These are phyloP conservation scores for Ceyx erithaca DNA, from an alignment of 2,797 vertebrate genomes.

Conservation along the genomic window DNA sequence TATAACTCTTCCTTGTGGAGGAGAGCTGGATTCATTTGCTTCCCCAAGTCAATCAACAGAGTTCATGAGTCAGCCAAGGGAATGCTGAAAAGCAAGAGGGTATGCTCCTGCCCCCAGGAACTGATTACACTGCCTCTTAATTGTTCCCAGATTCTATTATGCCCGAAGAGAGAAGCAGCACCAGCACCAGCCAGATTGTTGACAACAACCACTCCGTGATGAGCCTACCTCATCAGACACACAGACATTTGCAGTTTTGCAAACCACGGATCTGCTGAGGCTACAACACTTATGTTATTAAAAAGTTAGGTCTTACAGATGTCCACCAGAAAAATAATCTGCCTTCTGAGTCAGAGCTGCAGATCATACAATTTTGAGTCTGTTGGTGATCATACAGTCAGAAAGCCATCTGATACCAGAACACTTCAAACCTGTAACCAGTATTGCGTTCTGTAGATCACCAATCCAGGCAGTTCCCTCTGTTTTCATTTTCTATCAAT, in stretches of 20 bases:
- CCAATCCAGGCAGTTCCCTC: background rate
- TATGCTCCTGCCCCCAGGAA: constrained; percentile 56
- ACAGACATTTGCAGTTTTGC: constrained; percentile 48
- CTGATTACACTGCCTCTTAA: constrained; percentile 62
- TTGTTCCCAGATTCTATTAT: constrained; percentile 72
- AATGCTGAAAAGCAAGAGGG: constrained; percentile 68
- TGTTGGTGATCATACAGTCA: background rate
- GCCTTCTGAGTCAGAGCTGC: background rate
- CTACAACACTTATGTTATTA: background rate
- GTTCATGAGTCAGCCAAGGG: constrained; percentile 69
- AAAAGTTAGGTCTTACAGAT: background rate
- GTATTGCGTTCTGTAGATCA: background rate
- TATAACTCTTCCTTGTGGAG: constrained; percentile 59
- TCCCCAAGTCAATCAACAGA: constrained; percentile 67
- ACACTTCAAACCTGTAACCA: background rate
- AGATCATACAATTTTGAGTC: background rate
- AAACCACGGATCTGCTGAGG: background rate
- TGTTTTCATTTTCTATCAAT: background rate
- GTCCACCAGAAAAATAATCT: background rate
- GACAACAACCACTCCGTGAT: constrained; percentile 35
- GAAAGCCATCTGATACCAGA: background rate
- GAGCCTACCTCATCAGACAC: constrained; percentile 22
- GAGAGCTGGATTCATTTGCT: constrained; percentile 60
- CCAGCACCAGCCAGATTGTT: constrained; percentile 47
- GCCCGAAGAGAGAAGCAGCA: constrained; percentile 33